Evolutionary conservation across 2,797 vertebrate species (phyloP), one percentile per base, ranked within the genome.

Genomic region (Scarus forsteni): DNA sequence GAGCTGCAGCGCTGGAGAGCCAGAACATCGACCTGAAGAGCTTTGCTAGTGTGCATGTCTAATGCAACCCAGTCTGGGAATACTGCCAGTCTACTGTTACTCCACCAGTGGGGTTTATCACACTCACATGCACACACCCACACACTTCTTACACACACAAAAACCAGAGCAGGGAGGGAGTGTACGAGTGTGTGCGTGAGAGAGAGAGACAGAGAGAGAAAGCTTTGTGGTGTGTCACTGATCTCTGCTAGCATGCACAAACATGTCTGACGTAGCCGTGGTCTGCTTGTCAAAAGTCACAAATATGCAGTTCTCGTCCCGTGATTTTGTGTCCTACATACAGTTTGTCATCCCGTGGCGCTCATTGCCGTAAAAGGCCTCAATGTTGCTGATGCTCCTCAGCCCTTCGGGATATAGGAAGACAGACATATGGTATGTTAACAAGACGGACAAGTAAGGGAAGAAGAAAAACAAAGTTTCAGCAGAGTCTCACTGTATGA

Each of bases 41-140:
- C 90, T 88, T 80, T 86, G 85, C 87, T 89, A 79, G 90, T 91
- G 91, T 91, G 89, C 89, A 92, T 91, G 87, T 91, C 89, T 92
- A 92, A 91, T 92, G 88, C 88, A 89, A 86, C 81, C 79, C 89
- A 85, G 87, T 92, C 91, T 92, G 92, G 91, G 91, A 93, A 88
- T 86, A 88, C 85, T 90, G 91, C 92, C 91, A 92, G 91, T 91
- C 88, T 88, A 89, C 91, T 92, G 90, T 91, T 93, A 89, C 89
- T 90, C 81, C 89, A 88, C 84, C 80, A 91, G 83, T 88, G 88
- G 88, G 87, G 84, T 92, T 92, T 86, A 90, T 88, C 87, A 89
- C 76, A 81, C 84, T 88, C 83, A 89, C 88, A 89, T 73, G 69
- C 76, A 85, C 85, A 83, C 84, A 81, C 86, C 70, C 84, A 88